Base-by-base conservation (phyloP, 1,140 invertebrate genomes). In the Maniola jurtina region DNA sequence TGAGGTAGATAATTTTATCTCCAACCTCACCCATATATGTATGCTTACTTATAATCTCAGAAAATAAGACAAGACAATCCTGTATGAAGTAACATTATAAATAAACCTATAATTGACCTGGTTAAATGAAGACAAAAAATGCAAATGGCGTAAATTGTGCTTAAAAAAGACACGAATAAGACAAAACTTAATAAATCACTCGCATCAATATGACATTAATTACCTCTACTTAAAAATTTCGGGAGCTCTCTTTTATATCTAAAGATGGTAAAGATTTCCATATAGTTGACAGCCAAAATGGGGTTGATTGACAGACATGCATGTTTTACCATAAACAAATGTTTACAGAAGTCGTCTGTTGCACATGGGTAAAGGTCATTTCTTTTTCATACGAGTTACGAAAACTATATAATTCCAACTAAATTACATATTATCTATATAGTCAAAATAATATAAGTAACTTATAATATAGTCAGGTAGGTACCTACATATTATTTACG, bases 1-100 rank as follows among this genome's bases (percentile, higher is more conserved):
- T 79, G 75, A 80, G 71, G 70, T 77, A 78, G 77, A 79, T 81
- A 79, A 76, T 75, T 76, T 83, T 86, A 84, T 86, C 82, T 84
- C 75, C 66, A 58, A 73, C 75, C 69, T 69, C 70, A 68, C 64
- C 57, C 56, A 67, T 69, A 60, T 64, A 54, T 55, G 61, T 70
- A 73, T 42, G 55, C 55, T 57, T 40, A 40, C 55, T 57, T 57
- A 57, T 40, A 55, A 55, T 55, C 52, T 55, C 52, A 34, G 52
- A 55, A 50, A 55, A 34, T 15, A 25, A 52, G 48, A 56, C 54
- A 57, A 38, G 35, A 40, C 2, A 40, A 36, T 40, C 35, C 55
- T 5, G 14, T n/a, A 38, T 40, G 36, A 57, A 35, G 54, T 55
- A 34, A 55, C 33, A 57, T 38, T 57, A n/a, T 57, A 57, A 34